Evolutionary conservation across 2,888 invertebrate species (phyloP), one percentile per base, ranked within the genome.

Genomic region (Cosmopolites sordidus): DNA sequence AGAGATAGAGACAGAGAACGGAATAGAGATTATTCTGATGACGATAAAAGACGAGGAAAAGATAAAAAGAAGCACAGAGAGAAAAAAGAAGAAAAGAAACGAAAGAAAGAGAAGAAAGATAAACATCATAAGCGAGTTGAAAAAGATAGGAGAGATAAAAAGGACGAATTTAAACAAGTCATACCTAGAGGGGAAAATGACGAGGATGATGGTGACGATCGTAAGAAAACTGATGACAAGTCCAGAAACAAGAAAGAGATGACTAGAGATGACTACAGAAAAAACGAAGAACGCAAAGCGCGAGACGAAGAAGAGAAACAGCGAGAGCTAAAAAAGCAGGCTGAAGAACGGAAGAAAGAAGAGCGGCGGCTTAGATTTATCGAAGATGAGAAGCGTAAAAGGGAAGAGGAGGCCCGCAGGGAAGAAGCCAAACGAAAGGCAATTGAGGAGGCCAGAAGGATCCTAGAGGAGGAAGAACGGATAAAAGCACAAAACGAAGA

Each of bases 51-150:
- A 54, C 71, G 70, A 64, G 69, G 64, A 58, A 71, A 79, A 60
- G 79, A 79, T 39, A 77, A 78, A 56, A 81, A 80, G 62, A 80
- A 79, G 56, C 73, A 71, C 61, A 77, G 75, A 58, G 76, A 79
- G 30, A 79, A 79, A 58, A 80, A 78, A 64, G 81, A 79, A 15
- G 71, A 74, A 14, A 69, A 67, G 57, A 70, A 68, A 53, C 66
- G 66, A 75, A 78, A 66, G 73, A 79, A 63, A 69, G 77, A 71
- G 30, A 69, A 68, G 51, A 69, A 69, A 67, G 73, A 75, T 51
- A 76, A 74, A 59, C 69, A 71, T n/a, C 70, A 69, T 58, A 75
- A 71, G 54, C 64, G 66, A 54, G 68, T 66, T 37, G 64, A 67
- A 51, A 65, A 64, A 52, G 71, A 66, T 50, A 65, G 65, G 18